Percentiles rank a stretch among this genome's conserved stretches.
Evolutionary conservation across 2,888 invertebrate genomes (phyloP).

Genomic region (Aphelenchoides bicaudatus): DNA sequence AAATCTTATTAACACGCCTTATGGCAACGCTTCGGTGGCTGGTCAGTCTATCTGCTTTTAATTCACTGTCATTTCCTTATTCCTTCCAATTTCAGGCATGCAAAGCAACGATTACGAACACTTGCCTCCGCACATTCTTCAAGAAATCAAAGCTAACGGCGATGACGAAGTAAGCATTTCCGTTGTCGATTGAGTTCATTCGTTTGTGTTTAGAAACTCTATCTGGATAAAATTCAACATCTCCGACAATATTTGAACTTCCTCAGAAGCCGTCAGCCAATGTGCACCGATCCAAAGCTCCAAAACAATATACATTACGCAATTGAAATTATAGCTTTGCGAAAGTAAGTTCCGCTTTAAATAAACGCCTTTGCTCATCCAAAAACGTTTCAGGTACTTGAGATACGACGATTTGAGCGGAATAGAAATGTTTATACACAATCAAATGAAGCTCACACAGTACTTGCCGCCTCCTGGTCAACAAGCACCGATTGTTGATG

Average conservation of each 20-base stretch:
- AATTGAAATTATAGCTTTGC: conserved; percentile 1
- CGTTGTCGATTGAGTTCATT: background rate
- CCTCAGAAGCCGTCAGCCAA: conserved; percentile 4
- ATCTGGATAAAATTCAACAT: conserved; percentile 26
- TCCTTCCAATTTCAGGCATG: background rate
- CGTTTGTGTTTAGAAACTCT: conserved; percentile 18
- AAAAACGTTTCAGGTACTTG: background rate
- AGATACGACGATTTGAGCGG: conserved; percentile 6
- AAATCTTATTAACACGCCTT: conserved; percentile 37
- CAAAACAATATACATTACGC: background rate
- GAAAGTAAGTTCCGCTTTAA: conserved; percentile 2
- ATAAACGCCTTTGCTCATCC: background rate
- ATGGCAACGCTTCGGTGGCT: background rate
- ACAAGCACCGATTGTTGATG: conserved; percentile 14
- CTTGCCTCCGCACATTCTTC: conserved; percentile 25
- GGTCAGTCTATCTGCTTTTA: background rate
- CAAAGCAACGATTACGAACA: conserved; percentile 9
- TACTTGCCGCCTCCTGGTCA: background rate
- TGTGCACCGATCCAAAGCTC: conserved; percentile 5
- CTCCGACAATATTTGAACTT: conserved; percentile 20
- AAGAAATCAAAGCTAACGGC: conserved; percentile 19
- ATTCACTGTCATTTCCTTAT: background rate
- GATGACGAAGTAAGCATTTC: conserved; percentile 22
- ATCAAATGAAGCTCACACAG: background rate
- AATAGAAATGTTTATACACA: conserved; percentile 15